Evolutionary conservation across 2,797 vertebrate species (phyloP).

Genomic region (Eidolon dupreanum): DNA sequence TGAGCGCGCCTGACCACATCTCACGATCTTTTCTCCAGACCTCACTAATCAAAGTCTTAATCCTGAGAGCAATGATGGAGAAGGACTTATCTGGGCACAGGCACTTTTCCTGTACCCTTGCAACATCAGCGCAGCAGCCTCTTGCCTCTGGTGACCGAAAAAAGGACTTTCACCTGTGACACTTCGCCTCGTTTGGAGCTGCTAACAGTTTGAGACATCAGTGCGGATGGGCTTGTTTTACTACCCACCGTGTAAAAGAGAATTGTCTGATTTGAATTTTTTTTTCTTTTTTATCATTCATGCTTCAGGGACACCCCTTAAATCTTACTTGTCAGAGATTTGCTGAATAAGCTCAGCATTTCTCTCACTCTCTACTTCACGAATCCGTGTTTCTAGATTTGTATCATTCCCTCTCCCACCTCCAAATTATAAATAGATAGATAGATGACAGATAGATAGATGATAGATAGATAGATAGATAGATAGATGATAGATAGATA

Average conservation of each 20-base stretch:
- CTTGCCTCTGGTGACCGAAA: rapidly evolving
- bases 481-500: no score
- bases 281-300: not conserved
- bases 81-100: not conserved
- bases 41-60: not conserved
- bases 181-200: not conserved
- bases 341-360: not conserved
- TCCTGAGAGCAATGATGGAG: not conserved
- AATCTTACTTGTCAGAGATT: not conserved
- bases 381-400: not conserved
- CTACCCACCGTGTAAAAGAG: not conserved
- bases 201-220: not conserved
- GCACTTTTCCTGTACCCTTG: not conserved
- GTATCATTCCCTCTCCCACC: not conserved
- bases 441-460: no score
- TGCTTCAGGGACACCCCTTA: not conserved
- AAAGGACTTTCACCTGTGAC: not conserved
- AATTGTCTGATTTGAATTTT: not conserved
- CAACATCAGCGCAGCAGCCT: not conserved
- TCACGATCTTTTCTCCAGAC: not conserved
- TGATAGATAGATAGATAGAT: no score
- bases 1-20: not conserved
- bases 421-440: not conserved
- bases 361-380: not conserved
- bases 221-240: rapidly evolving